Evolutionary conservation across 2,888 invertebrate species (phyloP).

Genomic region (Dolichopus griseipennis): DNA sequence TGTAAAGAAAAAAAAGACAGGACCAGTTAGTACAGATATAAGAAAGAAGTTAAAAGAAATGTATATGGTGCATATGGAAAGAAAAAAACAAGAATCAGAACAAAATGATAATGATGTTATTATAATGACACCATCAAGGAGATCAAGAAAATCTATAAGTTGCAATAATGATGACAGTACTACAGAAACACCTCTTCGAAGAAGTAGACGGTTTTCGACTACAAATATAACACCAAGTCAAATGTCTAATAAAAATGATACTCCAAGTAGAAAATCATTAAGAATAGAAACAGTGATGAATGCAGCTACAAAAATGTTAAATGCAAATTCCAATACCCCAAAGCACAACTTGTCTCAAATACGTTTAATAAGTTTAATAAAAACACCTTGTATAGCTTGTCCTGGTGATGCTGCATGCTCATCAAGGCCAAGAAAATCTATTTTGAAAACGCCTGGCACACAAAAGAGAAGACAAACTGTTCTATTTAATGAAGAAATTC

Average conservation of each 20-base stretch:
- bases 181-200: neutral
- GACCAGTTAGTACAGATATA: constrained; percentile 22
- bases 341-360: neutral
- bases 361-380: neutral
- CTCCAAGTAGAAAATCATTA: neutral
- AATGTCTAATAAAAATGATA: neutral
- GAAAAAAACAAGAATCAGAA: constrained; percentile 21
- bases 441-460: constrained; percentile 36
- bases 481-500: constrained; percentile 33
- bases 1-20: constrained; percentile 14
- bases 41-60: neutral
- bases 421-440: constrained; percentile 26
- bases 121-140: neutral
- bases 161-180: neutral
- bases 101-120: neutral
- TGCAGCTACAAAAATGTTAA: neutral
- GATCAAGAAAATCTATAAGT: neutral
- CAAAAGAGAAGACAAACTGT: constrained; percentile 28
- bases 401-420: neutral
- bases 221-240: constrained; percentile 10
- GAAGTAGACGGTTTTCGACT: neutral
- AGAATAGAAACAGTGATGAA: neutral
- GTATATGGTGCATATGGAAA: constrained; percentile 9
- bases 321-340: neutral
- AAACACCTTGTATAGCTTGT: constrained; percentile 7